Evolutionary conservation across 2,888 invertebrate genomes (phyloP), one percentile per base, ranked within the genome.

Genomic region (Dryocosmus kuriphilus): DNA sequence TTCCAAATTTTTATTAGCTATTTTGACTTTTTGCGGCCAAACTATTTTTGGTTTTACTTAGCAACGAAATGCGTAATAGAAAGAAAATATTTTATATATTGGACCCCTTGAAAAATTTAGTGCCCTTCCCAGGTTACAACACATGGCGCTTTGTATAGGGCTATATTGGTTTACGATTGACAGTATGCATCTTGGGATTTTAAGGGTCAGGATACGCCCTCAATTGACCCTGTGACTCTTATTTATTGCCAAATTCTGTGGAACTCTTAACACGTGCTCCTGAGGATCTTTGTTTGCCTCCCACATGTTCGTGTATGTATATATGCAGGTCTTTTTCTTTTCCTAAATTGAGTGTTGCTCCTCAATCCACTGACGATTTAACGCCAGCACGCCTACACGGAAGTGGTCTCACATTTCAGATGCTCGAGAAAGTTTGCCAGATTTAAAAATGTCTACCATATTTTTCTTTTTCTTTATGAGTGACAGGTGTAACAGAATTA

Each of bases 341-440:
- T 22, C 38, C 38, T 63, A 30, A 27, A 24, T 67, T 27, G 41
- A 19, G 51, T 51, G 41, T 30, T 61, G 27, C 16, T 67, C 67
- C 41, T 67, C 24, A 67, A 46, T 67, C 19, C 41, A 27, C 27
- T 46, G 67, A 67, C 67, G 67, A 67, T 67, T 67, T 67, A 46
- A 67, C 67, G 27, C 67, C 41, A 46, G 27, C 41, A 41, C 67
- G 67, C 67, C 67, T 22, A 65, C 65, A 65, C 9, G 35, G 35
- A 22, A 62, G 62, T 41, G 41, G 41, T 65, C 35, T 65, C 41
- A 22, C 38, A 35, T 67, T 67, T 67, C 67, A 16, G 46, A 38
- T 30, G 27, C 41, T 67, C 16, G 67, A 67, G 67, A 67, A 67
- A 67, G 41, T 27, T 27, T 67, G 46, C 38, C 65, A 65, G 38